phyloP scores from a whole-genome alignment of 2,888 invertebrate species.

The Calameuta pallipes region DNA sequence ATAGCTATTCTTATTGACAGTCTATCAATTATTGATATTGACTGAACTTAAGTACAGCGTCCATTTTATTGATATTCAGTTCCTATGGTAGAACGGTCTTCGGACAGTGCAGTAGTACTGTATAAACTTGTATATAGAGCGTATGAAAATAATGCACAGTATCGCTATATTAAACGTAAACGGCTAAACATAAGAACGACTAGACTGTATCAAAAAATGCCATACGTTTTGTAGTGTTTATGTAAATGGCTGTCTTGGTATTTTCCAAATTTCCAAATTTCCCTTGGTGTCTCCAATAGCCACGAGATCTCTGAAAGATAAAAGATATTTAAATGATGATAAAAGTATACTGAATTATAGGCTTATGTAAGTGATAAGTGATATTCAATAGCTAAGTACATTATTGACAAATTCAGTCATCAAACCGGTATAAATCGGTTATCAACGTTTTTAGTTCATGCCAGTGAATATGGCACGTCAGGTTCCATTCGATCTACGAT shows the following conservation, averaged over 20 bases:
- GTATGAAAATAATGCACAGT: too few relatives aligned
- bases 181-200: too few relatives aligned
- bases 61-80: too few relatives aligned
- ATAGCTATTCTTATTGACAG: too few relatives aligned
- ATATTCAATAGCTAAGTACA: neutral
- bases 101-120: too few relatives aligned
- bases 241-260: constrained; percentile 35
- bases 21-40: too few relatives aligned
- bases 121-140: too few relatives aligned
- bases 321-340: neutral
- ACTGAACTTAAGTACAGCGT: too few relatives aligned
- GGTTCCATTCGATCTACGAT: neutral
- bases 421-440: neutral
- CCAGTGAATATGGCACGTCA: neutral
- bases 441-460: neutral
- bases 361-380: neutral
- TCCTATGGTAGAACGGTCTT: too few relatives aligned
- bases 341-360: neutral
- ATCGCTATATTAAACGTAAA: too few relatives aligned
- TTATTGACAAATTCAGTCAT: neutral
- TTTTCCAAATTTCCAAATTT: constrained; percentile 59
- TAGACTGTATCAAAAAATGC: too few relatives aligned
- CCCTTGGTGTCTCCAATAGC: constrained; percentile 55
- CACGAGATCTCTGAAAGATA: constrained; percentile 50
- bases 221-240: too few relatives aligned